A percentile compares a stretch with the other conserved stretches of the same genome.
Evolutionary conservation across 1,140 invertebrate genomes (phyloP).

Genomic region (Amphibalanus amphitrite): DNA sequence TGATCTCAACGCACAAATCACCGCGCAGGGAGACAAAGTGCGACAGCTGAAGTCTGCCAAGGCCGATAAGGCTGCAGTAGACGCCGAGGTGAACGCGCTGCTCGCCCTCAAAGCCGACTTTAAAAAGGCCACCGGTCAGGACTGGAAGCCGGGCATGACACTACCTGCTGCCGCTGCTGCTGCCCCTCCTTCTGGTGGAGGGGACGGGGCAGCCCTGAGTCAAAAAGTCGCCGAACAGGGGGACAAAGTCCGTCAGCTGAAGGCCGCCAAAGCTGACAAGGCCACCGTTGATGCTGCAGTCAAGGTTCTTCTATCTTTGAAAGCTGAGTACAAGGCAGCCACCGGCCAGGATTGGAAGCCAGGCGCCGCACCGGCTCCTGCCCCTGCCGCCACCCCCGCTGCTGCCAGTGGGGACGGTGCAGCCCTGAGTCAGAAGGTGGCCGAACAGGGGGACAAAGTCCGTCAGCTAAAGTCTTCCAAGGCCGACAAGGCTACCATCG

Average conservation of each 20-base stretch:
- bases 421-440: conserved; percentile 25
- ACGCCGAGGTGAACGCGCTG: conserved; percentile 28
- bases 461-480: conserved; percentile 22
- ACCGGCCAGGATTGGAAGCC: too few species aligned
- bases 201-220: too few species aligned
- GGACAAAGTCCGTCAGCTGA: too few species aligned
- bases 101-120: conserved; percentile 31
- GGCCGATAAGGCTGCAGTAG: conserved; percentile 26
- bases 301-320: too few species aligned
- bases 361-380: too few species aligned
- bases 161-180: conserved; percentile 24
- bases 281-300: too few species aligned
- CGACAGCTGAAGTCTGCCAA: conserved; percentile 43
- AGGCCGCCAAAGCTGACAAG: too few species aligned
- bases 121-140: conserved; percentile 32
- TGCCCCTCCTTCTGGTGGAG: too few species aligned
- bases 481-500: conserved; percentile 25
- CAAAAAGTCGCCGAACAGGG: too few species aligned
- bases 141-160: conserved; percentile 36
- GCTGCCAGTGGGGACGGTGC: conserved; percentile 4
- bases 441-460: conserved; percentile 29
- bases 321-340: too few species aligned
- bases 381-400: conserved; percentile 14
- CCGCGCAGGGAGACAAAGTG: background rate
- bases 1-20: background rate